Percentiles rank a stretch among this genome's conserved stretches.
phyloP scores from a whole-genome alignment of 2,113 vertebrate genomes.

The Donacobius atricapilla region DNA sequence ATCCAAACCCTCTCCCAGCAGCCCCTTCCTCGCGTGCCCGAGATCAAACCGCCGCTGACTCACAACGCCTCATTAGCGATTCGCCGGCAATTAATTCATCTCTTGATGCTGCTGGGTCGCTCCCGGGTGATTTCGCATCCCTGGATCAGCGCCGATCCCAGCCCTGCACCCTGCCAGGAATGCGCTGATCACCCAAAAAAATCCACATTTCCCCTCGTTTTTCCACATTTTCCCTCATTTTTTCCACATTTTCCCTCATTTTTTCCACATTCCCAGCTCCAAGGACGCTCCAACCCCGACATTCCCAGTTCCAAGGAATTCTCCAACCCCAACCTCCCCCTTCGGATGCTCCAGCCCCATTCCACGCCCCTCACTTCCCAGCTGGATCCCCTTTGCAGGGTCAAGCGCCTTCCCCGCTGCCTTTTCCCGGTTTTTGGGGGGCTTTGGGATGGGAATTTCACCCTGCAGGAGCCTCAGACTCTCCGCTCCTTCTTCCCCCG shows the following conservation, averaged over 20 bases:
- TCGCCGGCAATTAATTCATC: constrained; percentile 15
- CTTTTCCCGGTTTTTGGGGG: accelerated
- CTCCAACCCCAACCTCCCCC: background rate
- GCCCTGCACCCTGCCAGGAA: background rate
- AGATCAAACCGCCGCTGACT: constrained; percentile 25
- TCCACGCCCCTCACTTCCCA: background rate
- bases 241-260: too few species aligned
- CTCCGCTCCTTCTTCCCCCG: background rate
- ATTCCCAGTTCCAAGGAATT: background rate
- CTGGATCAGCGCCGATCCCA: accelerated
- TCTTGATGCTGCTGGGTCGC: background rate
- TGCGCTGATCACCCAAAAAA: accelerated
- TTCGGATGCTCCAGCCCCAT: background rate
- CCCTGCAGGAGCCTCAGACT: accelerated
- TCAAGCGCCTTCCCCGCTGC: accelerated
- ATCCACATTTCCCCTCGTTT: accelerated
- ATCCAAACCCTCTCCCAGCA: background rate
- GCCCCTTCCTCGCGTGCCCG: background rate
- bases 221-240: too few species aligned
- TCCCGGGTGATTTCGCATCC: background rate
- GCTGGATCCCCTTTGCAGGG: background rate
- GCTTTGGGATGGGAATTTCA: background rate
- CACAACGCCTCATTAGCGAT: constrained; percentile 1
- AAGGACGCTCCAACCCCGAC: background rate
- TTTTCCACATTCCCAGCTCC: background rate